Evolutionary conservation across 2,797 vertebrate genomes (phyloP).

Genomic region (Sebastolobus altivelis): DNA sequence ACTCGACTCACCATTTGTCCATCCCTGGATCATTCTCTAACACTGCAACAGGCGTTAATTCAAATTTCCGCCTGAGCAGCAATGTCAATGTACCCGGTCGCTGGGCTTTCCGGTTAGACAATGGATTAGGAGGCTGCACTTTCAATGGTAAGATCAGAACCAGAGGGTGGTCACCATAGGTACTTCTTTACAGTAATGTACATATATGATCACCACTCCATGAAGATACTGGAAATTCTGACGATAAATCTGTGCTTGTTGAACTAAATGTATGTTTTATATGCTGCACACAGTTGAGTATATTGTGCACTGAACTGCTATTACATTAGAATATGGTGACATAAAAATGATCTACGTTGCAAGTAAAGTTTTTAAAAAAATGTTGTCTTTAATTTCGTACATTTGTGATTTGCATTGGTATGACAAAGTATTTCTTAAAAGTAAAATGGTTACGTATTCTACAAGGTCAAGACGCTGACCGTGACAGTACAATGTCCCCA

Average conservation of each 20-base stretch:
- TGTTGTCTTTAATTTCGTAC: background rate
- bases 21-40: constrained; percentile 59
- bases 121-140: constrained; percentile 48
- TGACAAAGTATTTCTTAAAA: background rate
- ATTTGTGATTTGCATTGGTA: background rate
- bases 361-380: too few species aligned
- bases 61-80: constrained; percentile 48
- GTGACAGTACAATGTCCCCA: background rate
- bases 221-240: background rate
- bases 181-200: background rate
- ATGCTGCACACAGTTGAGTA: background rate
- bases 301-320: background rate
- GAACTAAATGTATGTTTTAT: background rate
- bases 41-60: background rate
- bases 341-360: too few species aligned
- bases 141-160: constrained; percentile 60
- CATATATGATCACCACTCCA: background rate
- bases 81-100: constrained; percentile 73
- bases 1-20: constrained; percentile 49
- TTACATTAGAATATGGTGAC: background rate
- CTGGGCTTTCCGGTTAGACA: constrained; percentile 73
- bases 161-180: background rate
- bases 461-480: background rate
- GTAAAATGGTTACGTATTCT: background rate
- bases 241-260: background rate